Evolutionary conservation across 2,888 invertebrate species (phyloP), one percentile per base, ranked within the genome.

Genomic region (Notodonta dromedarius): DNA sequence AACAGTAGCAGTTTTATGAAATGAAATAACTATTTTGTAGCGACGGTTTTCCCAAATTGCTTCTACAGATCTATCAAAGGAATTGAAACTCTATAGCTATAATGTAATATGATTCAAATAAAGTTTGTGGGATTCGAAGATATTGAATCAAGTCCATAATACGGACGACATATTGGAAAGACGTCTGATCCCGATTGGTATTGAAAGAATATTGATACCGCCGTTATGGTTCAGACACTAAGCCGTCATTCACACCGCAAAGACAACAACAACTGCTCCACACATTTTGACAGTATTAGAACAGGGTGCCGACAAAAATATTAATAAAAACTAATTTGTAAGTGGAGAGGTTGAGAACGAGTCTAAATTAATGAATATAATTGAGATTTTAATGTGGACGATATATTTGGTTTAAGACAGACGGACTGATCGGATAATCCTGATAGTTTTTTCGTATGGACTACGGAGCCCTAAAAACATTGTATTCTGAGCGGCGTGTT

Each of bases 111-210:
- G 58, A 62, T 58, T 52, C 35, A 39, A 66, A 66, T 60, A 8
- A 39, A 40, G 51, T 65, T 51, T 16, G 9, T 16, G 50, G 42
- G 5, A 44, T 40, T 59, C 14, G 3, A 56, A 60, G 52, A 60
- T 67, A 62, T 71, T 69, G 71, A 74, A 74, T 67, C 50, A 59
- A 58, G 35, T 50, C 59, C 61, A 61, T 66, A 66, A 66, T 72
- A 63, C 70, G 48, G 52, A 61, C 66, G 61, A 65, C 67, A 65
- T 69, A 67, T 53, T 46, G 60, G 46, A 51, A 52, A 54, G 52
- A 63, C 62, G 39, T 61, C 35, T 56, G 56, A 61, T 61, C 62
- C 56, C 71, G 57, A 73, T 65, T 63, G 62, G 57, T 59, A 61
- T 63, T 69, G 61, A 73, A 67, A 71, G 61, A 63, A 69, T 55